Conservation (phyloP, 2,797 vertebrate genomes). For the Sebastes kiyomatsui region DNA sequence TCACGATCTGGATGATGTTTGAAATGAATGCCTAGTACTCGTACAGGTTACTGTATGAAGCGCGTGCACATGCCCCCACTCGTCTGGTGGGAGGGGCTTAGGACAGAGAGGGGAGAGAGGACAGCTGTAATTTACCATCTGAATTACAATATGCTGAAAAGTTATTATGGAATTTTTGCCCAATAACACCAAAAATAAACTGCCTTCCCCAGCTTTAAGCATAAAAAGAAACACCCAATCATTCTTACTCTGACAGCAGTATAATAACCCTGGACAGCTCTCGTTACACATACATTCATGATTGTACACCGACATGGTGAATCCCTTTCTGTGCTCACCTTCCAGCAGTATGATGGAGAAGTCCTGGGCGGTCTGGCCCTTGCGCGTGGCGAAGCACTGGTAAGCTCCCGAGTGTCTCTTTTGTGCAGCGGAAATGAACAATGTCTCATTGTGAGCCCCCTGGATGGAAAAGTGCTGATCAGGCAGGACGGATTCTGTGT, state of each 20-base stretch:
- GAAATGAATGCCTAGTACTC: no score
- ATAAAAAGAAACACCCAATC: background rate
- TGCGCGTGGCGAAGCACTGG: conserved; percentile 96
- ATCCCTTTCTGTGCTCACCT: conserved; percentile 74
- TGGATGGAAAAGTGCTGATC: conserved; percentile 97
- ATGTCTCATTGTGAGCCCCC: conserved; percentile 95
- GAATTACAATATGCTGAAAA: no score
- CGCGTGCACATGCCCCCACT: no score
- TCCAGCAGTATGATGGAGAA: conserved; percentile 95
- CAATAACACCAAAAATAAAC: no score
- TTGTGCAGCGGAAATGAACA: conserved; percentile 95
- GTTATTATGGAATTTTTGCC: no score
- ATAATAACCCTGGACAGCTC: background rate
- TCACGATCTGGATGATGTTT: no score
- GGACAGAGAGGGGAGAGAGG: no score
- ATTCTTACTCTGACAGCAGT: background rate
- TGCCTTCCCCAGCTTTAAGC: no score
- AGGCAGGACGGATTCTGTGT: conserved; percentile 91
- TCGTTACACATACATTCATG: background rate
- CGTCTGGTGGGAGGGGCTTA: no score
- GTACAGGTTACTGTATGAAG: no score
- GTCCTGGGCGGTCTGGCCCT: conserved; percentile 94
- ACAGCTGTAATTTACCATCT: no score
- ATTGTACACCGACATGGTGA: background rate
- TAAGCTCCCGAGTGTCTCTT: conserved; percentile 98